Percentiles rank a stretch among this genome's conserved stretches.
Evolutionary conservation across 2,113 vertebrate species (phyloP).

Genomic region (Ptilorrhoa leucosticta): DNA sequence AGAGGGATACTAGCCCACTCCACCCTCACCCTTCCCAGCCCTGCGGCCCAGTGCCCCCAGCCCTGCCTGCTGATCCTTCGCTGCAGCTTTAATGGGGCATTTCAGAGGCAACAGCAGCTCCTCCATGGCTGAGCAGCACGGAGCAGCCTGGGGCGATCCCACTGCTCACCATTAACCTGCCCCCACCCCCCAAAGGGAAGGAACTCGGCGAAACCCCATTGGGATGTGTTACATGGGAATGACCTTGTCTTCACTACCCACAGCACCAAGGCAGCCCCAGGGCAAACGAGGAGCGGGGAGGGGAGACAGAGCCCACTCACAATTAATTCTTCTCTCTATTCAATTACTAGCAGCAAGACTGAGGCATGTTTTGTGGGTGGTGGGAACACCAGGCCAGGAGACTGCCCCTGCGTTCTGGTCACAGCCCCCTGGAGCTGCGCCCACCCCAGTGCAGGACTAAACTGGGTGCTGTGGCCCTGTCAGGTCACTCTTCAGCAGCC

Average conservation of each 20-base stretch:
- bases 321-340: conserved; percentile 41
- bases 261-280: conserved; percentile 29
- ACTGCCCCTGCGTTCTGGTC: background rate
- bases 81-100: conserved; percentile 69
- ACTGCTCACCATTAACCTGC: conserved; percentile 53
- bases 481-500: background rate
- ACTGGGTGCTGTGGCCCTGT: background rate
- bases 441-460: background rate
- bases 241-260: conserved; percentile 65
- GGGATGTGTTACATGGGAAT: conserved; percentile 73
- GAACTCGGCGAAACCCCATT: conserved; percentile 24
- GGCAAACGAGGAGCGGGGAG: background rate
- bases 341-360: background rate
- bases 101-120: conserved; percentile 69
- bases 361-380: fast-evolving
- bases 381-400: background rate
- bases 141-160: conserved; percentile 66
- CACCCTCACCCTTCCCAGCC: background rate
- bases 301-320: conserved; percentile 3
- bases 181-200: background rate
- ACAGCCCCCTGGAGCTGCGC: background rate
- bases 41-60: background rate
- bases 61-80: conserved; percentile 15
- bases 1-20: background rate
- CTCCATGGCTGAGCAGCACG: conserved; percentile 69